These are phyloP conservation scores for Phalera bucephala DNA, from an alignment of 2,888 invertebrate genomes.

Conservation along the genomic window DNA sequence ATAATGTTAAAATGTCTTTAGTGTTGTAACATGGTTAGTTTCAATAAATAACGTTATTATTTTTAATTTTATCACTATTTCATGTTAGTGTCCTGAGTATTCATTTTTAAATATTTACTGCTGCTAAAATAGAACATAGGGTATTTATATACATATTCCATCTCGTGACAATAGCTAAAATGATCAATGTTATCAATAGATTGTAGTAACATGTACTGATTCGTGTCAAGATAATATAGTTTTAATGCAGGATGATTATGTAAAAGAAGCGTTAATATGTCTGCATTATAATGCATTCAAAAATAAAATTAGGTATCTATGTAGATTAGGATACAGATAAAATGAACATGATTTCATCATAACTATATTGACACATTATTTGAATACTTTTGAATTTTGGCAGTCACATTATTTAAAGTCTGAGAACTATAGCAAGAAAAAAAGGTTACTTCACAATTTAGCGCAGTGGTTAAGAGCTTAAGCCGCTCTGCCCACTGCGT, in stretches of 20 bases:
- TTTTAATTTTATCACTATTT: conserved; percentile 18
- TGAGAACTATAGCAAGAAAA: no score
- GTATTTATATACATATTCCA: conserved; percentile 15
- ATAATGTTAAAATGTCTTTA: neutral
- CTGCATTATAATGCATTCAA: no score
- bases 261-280: no score
- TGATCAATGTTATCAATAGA: no score
- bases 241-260: no score
- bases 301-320: no score
- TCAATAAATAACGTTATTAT: conserved; percentile 35
- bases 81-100: conserved; percentile 51
- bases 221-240: no score
- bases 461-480: no score
- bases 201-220: no score
- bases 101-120: conserved; percentile 12
- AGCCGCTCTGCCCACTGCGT: no score
- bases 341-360: conserved; percentile 45
- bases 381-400: conserved; percentile 71
- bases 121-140: conserved; percentile 8
- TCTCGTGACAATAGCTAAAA: conserved; percentile 16
- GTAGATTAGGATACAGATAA: neutral
- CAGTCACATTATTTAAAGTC: conserved; percentile 58
- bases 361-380: conserved; percentile 54
- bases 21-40: conserved; percentile 19
- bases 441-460: no score